Conservation (phyloP, 2,113 vertebrate species). For the Cyprinodon brontotheroides region DNA sequence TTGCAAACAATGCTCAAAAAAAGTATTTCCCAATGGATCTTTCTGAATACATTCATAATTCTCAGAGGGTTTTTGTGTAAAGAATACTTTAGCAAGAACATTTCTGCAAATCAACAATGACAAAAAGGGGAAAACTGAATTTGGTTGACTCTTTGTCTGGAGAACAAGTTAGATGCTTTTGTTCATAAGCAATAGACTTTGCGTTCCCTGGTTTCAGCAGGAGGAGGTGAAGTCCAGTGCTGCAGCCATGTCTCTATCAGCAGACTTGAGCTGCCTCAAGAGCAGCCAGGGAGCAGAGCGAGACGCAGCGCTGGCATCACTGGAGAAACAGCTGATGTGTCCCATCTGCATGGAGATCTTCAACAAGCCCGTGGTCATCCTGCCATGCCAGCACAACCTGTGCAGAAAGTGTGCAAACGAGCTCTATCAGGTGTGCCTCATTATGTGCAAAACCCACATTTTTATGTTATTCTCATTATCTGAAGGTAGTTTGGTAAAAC, state of each 20-base stretch:
- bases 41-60: too few species aligned
- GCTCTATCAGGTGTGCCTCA: slow-evolving; percentile 73
- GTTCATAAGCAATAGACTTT: too few species aligned
- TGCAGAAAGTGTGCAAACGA: slow-evolving; percentile 81
- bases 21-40: neutral
- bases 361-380: slow-evolving; percentile 81
- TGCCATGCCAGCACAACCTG: slow-evolving; percentile 83
- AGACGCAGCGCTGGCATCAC: slow-evolving; percentile 53
- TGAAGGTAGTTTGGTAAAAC: too few species aligned
- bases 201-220: slow-evolving; percentile 6
- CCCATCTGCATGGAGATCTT: slow-evolving; percentile 82
- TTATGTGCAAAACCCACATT: neutral
- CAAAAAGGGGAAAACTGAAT: too few species aligned
- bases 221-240: slow-evolving; percentile 11
- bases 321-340: slow-evolving; percentile 82
- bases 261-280: slow-evolving; percentile 71
- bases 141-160: too few species aligned
- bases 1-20: neutral
- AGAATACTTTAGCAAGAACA: too few species aligned
- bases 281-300: slow-evolving; percentile 41
- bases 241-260: slow-evolving; percentile 68
- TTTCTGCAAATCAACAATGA: neutral
- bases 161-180: too few species aligned
- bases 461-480: too few species aligned
- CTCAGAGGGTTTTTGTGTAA: too few species aligned